Evolutionary conservation across 2,888 invertebrate genomes (phyloP).

Genomic region (Agriopis aurantiaria): DNA sequence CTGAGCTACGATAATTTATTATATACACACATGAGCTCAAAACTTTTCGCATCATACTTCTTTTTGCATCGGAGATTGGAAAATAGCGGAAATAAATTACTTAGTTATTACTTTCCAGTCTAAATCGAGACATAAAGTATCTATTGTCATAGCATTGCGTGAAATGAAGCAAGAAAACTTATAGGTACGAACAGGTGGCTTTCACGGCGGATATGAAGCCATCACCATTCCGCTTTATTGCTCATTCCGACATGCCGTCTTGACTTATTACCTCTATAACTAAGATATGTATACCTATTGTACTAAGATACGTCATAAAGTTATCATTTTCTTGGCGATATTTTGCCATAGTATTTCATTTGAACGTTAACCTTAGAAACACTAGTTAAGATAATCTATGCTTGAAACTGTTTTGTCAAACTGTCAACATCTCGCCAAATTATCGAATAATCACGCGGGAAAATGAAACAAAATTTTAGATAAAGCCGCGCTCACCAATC

Average conservation of each 20-base stretch:
- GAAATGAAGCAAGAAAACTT: constrained; percentile 20
- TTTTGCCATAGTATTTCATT: not conserved
- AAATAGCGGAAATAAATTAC: too few species aligned
- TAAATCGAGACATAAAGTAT: constrained; percentile 1
- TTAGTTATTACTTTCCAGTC: not conserved
- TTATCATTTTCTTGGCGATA: constrained; percentile 26
- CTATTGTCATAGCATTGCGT: constrained; percentile 11
- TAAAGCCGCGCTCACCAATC: too few species aligned
- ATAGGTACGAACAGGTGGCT: constrained; percentile 57
- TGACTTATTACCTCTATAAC: constrained; percentile 52
- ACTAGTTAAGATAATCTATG: too few species aligned
- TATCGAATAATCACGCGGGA: too few species aligned
- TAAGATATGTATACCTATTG: constrained; percentile 28
- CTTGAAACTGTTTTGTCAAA: too few species aligned
- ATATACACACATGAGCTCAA: too few species aligned
- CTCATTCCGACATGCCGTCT: constrained; percentile 54
- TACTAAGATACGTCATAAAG: constrained; percentile 40
- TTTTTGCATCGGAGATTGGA: too few species aligned
- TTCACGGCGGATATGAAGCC: constrained; percentile 50
- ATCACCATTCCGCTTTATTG: constrained; percentile 56
- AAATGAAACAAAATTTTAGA: too few species aligned
- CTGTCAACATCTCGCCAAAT: not conserved
- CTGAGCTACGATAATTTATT: too few species aligned
- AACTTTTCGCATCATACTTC: too few species aligned
- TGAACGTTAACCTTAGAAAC: not conserved